Percentiles rank a stretch among this genome's conserved stretches.
phyloP scores from a whole-genome alignment of 2,888 invertebrate genomes.

The Tenthredo mesomela region DNA sequence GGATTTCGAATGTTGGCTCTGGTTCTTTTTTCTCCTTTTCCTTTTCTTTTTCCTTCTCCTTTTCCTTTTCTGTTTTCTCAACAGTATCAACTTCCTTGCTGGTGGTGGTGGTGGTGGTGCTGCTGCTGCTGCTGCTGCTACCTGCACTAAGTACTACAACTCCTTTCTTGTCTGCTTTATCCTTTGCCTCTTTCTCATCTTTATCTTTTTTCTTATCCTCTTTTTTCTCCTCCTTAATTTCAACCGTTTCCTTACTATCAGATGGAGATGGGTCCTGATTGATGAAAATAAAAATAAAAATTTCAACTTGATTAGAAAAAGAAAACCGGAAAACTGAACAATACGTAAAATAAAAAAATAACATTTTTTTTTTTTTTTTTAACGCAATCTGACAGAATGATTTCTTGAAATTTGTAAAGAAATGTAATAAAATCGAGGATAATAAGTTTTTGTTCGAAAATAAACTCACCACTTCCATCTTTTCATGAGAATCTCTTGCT shows the following conservation, averaged over 20 bases:
- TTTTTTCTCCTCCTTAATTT: constrained; percentile 73
- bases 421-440: neutral
- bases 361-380: too few species aligned
- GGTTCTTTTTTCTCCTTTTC: constrained; percentile 88
- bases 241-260: constrained; percentile 71
- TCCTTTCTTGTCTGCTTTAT: constrained; percentile 75
- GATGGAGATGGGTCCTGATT: constrained; percentile 66
- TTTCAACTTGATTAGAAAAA: too few species aligned
- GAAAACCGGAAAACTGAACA: neutral
- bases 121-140: constrained; percentile 65
- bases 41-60: constrained; percentile 77
- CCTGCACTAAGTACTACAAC: constrained; percentile 68
- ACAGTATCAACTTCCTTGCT: constrained; percentile 71
- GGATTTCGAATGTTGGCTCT: constrained; percentile 94
- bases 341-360: neutral
- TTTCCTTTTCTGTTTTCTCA: constrained; percentile 76
- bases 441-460: neutral
- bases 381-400: too few species aligned
- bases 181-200: constrained; percentile 79
- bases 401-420: neutral
- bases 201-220: constrained; percentile 78
- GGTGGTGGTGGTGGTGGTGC: constrained; percentile 55
- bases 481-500: constrained; percentile 82
- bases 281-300: neutral
- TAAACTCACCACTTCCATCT: constrained; percentile 90